These are phyloP conservation scores for Vipera latastei DNA, from an alignment of 2,797 vertebrate species.

Conservation along the genomic window DNA sequence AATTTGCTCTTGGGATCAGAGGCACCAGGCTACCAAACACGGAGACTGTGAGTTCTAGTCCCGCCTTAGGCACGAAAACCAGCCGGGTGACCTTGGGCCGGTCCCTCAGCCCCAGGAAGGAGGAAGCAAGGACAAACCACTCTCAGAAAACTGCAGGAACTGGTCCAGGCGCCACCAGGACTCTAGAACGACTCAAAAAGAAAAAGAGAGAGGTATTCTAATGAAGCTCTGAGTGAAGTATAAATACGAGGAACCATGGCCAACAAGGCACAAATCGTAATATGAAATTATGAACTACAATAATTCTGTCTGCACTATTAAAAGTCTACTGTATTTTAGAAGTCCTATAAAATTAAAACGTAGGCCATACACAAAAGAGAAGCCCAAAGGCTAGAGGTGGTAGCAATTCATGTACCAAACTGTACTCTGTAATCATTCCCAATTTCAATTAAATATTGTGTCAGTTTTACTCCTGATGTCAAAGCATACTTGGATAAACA, in stretches of 20 bases:
- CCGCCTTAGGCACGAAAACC: not conserved
- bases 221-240: not conserved
- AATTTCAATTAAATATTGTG: not conserved
- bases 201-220: not conserved
- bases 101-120: not conserved
- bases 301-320: not conserved
- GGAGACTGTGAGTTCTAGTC: not conserved
- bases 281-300: not conserved
- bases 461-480: not conserved
- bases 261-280: not conserved
- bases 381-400: not conserved
- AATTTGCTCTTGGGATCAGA: not conserved
- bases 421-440: not conserved
- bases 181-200: not conserved
- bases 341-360: not conserved
- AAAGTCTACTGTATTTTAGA: not conserved
- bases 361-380: not conserved
- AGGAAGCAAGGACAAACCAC: not conserved
- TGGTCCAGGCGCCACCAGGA: not conserved
- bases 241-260: not conserved
- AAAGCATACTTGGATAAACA: not conserved
- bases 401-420: not conserved
- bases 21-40: not conserved
- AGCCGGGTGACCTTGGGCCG: not conserved
- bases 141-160: not conserved